Percentiles rank a stretch among this genome's conserved stretches.
phyloP scores from a whole-genome alignment of 2,888 invertebrate genomes.

The Eutolmus rufibarbis region DNA sequence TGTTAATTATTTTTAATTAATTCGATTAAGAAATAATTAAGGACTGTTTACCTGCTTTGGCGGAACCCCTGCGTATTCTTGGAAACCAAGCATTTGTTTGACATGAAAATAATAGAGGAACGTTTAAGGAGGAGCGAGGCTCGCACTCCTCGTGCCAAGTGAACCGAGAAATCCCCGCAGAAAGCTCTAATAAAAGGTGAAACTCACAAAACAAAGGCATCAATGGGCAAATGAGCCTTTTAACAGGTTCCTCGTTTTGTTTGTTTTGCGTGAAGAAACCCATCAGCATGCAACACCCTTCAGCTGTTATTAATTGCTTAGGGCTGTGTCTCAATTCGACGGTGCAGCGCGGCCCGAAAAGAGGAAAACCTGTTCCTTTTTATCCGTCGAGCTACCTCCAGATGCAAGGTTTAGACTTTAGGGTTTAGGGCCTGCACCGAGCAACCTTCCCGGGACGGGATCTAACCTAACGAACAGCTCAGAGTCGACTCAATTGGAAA shows the following conservation, averaged over 20 bases:
- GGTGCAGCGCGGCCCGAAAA: not conserved
- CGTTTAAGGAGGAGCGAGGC: not conserved
- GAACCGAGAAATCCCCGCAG: not conserved
- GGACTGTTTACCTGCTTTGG: not conserved
- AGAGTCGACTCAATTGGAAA: not conserved
- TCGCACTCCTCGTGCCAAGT: not conserved
- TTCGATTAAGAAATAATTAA: not conserved
- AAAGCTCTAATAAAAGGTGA: conserved; percentile 16
- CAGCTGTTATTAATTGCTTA: conserved; percentile 39
- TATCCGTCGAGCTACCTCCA: not conserved
- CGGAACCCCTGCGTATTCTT: not conserved
- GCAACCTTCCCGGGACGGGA: not conserved
- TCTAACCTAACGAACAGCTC: not conserved
- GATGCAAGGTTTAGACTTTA: not conserved
- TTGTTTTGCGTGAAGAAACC: conserved; percentile 39
- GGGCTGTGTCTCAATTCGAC: conserved; percentile 33
- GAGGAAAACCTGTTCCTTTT: conserved; percentile 4
- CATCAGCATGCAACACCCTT: conserved; percentile 40
- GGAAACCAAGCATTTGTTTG: conserved; percentile 16
- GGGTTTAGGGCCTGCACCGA: not conserved
- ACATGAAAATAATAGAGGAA: conserved; percentile 16
- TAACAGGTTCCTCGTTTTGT: conserved; percentile 31
- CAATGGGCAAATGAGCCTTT: conserved; percentile 27
- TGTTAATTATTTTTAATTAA: not conserved
- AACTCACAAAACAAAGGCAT: conserved; percentile 25